Evolutionary conservation across 2,113 vertebrate genomes (phyloP), one percentile per base, ranked within the genome.

Genomic region (Brachyhypopomus occidentalis): DNA sequence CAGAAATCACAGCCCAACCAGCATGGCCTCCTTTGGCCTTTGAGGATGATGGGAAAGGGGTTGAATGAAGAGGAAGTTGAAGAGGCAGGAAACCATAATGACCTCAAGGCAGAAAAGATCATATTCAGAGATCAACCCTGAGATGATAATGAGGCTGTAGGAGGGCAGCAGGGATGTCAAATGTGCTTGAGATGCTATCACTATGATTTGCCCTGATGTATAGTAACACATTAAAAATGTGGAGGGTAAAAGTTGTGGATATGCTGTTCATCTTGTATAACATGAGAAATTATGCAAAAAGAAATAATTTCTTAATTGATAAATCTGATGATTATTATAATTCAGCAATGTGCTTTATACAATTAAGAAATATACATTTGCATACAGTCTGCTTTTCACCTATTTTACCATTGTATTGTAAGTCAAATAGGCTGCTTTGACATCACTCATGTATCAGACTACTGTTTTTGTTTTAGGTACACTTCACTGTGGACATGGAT

Each of bases 1-100:
- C 87, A 88, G 71, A 80, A 80, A 0, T 75, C 38, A 38, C 89
- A 87, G 67, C 87, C 60, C 30, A 69, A 41, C 0, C 59, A 89
- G 1, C 91, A 84, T 0, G 88, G 89, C 60, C 77, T 92, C 77
- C 86, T 92, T 72, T 94, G 92, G 92, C 90, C 92, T 9, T 87
- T 93, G 56, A 89, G 92, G 48, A 87, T 92, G 77, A 85, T 93
- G 25, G 88, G 86, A 60, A 92, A 87, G 73, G 92, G 91, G 2
- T 90, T 81, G 11, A 76, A 69, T 0, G 90, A 88, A 4, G 93
- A 94, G 12, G 91, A 92, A 0, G 90, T 79, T 0, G 89, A 91
- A 79, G 88, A 60, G 2, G 80, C 59, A 0, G 84, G 88, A 77
- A 90, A 85, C 78, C 87, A 90, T 76, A 75, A 91, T 1, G 90